Conservation (phyloP, 1,140 invertebrate species). For the Drosophila malerkotliana region DNA sequence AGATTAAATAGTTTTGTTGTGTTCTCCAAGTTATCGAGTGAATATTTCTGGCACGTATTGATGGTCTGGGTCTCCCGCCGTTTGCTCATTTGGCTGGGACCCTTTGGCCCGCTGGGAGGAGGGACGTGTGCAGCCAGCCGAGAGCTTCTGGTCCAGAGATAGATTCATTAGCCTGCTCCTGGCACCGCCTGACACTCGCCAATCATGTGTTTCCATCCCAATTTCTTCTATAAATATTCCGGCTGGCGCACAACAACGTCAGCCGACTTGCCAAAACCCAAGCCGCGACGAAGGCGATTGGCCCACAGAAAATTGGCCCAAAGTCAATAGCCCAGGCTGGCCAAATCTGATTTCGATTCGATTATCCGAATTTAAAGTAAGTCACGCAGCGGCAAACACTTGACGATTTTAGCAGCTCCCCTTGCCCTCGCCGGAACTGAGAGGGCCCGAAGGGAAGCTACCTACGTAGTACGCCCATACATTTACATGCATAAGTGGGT, state of each 20-base stretch:
- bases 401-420: constrained; percentile 63
- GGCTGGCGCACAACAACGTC: constrained; percentile 23
- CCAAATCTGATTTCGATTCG: constrained; percentile 70
- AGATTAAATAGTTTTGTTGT: neutral
- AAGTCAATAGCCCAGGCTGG: constrained; percentile 43
- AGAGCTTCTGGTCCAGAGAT: constrained; percentile 3
- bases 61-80: neutral
- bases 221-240: constrained; percentile 49
- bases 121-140: constrained; percentile 34
- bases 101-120: constrained; percentile 17
- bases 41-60: constrained; percentile 36
- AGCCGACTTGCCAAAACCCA: constrained; percentile 54
- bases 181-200: constrained; percentile 28
- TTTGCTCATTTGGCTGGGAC: constrained; percentile 1
- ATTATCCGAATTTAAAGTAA: constrained; percentile 79
- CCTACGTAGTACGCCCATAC: neutral
- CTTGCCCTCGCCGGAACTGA: neutral
- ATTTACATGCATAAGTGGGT: constrained; percentile 37
- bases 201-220: constrained; percentile 11
- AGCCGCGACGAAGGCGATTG: constrained; percentile 30
- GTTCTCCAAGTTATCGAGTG: constrained; percentile 3
- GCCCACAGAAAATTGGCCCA: constrained; percentile 13
- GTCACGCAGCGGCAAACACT: constrained; percentile 69
- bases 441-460: constrained; percentile 3
- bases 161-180: constrained; percentile 22